A percentile compares a stretch with the other conserved stretches of the same genome.
These are phyloP conservation scores for Bujurquina vittata DNA, from an alignment of 2,113 vertebrate species.

Conservation along the genomic window DNA sequence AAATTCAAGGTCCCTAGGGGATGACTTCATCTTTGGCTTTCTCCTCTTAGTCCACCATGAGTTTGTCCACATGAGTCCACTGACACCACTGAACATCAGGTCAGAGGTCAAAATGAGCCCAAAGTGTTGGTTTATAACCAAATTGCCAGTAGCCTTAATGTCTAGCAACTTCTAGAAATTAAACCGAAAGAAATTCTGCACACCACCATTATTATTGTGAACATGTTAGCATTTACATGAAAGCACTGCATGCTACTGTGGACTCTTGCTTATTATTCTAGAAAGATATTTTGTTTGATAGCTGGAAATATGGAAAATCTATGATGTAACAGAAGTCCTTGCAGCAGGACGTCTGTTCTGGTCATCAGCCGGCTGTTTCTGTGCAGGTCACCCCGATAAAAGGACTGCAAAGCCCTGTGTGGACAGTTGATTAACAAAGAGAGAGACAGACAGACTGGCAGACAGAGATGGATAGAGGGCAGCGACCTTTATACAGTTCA, in stretches of 20 bases:
- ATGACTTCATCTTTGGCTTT: background rate
- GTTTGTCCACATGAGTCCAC: background rate
- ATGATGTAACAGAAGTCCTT: constrained; percentile 2
- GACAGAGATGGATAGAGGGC: constrained; percentile 51
- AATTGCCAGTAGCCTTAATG: background rate
- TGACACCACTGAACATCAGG: background rate
- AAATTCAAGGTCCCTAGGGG: background rate
- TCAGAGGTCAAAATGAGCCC: background rate
- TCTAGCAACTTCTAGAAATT: background rate
- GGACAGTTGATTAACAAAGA: constrained; percentile 50
- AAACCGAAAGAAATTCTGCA: background rate
- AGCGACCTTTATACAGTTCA: constrained; percentile 50
- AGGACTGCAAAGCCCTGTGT: background rate
- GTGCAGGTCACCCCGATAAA: constrained; percentile 4
- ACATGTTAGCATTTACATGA: background rate
- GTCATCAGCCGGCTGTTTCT: constrained; percentile 7
- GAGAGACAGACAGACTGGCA: constrained; percentile 41
- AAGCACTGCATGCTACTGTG: background rate
- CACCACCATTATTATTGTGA: background rate
- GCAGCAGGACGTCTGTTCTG: constrained; percentile 21
- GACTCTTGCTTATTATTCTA: background rate
- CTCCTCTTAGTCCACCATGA: background rate
- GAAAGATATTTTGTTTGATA: background rate
- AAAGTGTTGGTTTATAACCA: background rate
- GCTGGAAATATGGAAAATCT: background rate